Percentiles rank a stretch among this genome's conserved stretches.
These are phyloP conservation scores for Plumapathes pennacea DNA, from an alignment of 92 coral and sea anemone species.

Conservation along the genomic window DNA sequence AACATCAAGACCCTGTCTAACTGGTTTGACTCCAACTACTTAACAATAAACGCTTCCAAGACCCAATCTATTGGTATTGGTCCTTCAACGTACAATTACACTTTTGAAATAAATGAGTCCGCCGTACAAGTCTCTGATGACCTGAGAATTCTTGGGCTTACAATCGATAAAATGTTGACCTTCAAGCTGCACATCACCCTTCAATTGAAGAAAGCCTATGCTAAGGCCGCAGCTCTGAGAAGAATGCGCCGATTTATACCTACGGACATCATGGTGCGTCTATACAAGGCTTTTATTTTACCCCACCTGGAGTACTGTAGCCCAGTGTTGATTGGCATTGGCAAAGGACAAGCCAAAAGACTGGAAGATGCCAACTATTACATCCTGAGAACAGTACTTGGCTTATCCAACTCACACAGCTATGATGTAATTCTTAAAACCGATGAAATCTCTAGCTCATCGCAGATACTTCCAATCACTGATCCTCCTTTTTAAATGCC, in stretches of 20 bases:
- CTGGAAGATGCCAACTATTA: constrained; percentile 13
- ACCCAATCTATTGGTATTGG: constrained; percentile 42
- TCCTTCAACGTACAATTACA: background rate
- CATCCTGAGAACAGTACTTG: background rate
- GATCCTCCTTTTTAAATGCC: constrained; percentile 16
- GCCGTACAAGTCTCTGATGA: background rate
- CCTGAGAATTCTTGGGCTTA: constrained; percentile 12
- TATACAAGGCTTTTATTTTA: constrained; percentile 4
- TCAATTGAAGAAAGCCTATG: constrained; percentile 13
- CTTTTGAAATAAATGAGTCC: constrained; percentile 1
- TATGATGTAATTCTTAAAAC: no score
- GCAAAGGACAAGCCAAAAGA: background rate
- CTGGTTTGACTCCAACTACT: constrained; percentile 15
- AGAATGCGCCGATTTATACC: constrained; percentile 1
- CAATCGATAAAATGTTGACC: constrained; percentile 4
- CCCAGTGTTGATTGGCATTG: constrained; percentile 5
- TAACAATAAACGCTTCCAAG: constrained; percentile 12
- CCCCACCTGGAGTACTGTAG: constrained; percentile 15
- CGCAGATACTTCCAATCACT: no score
- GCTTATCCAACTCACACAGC: no score
- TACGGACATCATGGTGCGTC: background rate
- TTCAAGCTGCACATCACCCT: constrained; percentile 2
- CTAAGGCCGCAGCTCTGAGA: constrained; percentile 14
- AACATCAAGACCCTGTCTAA: constrained; percentile 7
- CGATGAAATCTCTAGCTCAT: no score